Evolutionary conservation across 2,113 vertebrate genomes (phyloP).

Genomic region (Lagenorhynchus albirostris): DNA sequence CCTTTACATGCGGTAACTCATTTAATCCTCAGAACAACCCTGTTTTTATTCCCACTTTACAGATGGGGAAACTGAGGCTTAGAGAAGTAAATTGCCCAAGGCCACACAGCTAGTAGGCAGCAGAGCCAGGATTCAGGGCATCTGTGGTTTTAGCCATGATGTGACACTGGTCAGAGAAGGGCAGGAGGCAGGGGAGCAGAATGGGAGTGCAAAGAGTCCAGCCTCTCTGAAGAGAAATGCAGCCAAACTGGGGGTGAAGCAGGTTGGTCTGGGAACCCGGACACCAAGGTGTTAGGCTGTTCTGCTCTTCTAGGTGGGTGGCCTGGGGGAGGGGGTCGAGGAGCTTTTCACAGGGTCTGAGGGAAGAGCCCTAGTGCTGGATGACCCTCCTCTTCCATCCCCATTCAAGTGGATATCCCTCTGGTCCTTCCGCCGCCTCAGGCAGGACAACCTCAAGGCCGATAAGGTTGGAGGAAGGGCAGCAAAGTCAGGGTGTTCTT

Average conservation of each 20-base stretch:
- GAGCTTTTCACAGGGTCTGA: not conserved
- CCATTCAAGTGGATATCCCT: not conserved
- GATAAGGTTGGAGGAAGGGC: not conserved
- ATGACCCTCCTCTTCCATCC: not conserved
- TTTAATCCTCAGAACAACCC: not conserved
- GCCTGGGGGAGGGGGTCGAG: not conserved
- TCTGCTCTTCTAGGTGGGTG: not conserved
- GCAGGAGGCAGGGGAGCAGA: accelerated
- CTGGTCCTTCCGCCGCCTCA: not conserved
- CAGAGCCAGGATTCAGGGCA: not conserved
- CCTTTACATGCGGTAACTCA: accelerated
- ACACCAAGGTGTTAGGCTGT: accelerated
- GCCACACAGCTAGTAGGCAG: not conserved
- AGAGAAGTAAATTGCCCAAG: not conserved
- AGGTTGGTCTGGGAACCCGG: not conserved
- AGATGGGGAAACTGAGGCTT: not conserved
- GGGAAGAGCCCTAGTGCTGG: not conserved
- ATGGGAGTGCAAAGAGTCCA: accelerated
- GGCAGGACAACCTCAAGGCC: not conserved
- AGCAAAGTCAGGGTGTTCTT: not conserved
- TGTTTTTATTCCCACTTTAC: not conserved
- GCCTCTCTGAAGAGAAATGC: not conserved
- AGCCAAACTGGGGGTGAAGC: not conserved
- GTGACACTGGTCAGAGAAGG: not conserved
- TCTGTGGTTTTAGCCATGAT: not conserved